Base-by-base conservation (phyloP, 2,888 invertebrate species). In the Stenolophus ochropezus region DNA sequence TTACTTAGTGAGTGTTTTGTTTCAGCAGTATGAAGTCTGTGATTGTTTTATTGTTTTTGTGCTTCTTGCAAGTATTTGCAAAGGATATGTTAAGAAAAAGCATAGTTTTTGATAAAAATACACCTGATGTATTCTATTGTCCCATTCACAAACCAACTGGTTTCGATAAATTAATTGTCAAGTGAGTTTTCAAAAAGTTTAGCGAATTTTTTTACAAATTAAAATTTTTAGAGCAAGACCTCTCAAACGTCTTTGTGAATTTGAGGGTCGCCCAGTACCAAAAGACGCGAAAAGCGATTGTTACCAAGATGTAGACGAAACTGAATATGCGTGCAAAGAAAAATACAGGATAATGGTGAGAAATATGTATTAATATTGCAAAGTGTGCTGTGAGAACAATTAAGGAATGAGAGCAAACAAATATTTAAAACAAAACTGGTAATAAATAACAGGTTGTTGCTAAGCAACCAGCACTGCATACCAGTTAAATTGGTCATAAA, bases 91-190 rank as follows among this genome's bases (percentile, higher is more conserved):
- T 94, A 91, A 89, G 94, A 83, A 95, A 95, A 88, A 93, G 94
- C 79, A 95, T 95, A 84, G 94, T 95, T 47, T 95, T 93, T 87
- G 94, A 95, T 87, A 94, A 94, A 86, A 94, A 94, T 86, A 95
- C 94, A 0, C 95, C 95, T 5, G 93, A 94, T 86, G 94, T 95
- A 14, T 95, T 95, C 88, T 95, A 95, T 87, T 95, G 95, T 86
- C 95, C 95, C 0, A 93, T 94, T 86, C 93, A 94, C 84, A 94
- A 95, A 86, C 94, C 94, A n/a, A 93, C 93, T 2, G 93, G 94
- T 42, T 92, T 94, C 86, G 94, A 94, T 84, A 94, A 94, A 87
- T 90, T 94, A 88, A 93, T 94, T 83, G 94, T 95, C 27, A 91
- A 92, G 91, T 91, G 87, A 89, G 88, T 76, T n/a, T 11, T 49